A percentile compares a stretch with the other conserved stretches of the same genome.
These are phyloP conservation scores for Tinamus major DNA, from an alignment of 2,797 vertebrate species.

Conservation along the genomic window DNA sequence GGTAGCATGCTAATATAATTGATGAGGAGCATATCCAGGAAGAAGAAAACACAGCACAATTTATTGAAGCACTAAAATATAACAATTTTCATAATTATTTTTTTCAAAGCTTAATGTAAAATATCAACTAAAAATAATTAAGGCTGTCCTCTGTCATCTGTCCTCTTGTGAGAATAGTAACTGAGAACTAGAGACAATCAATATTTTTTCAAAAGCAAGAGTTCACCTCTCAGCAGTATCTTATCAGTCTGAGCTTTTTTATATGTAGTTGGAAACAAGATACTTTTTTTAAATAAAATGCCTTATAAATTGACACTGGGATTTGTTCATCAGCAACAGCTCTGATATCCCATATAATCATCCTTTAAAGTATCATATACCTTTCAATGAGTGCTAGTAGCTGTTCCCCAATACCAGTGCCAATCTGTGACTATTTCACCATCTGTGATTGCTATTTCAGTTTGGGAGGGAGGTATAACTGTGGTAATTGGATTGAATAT, in stretches of 20 bases:
- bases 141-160: background rate
- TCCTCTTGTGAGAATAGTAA: background rate
- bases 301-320: background rate
- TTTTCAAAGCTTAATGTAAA: background rate
- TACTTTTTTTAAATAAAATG: background rate
- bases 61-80: background rate
- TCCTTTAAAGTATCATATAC: background rate
- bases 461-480: background rate
- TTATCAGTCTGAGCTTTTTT: background rate
- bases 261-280: background rate
- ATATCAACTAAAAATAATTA: background rate
- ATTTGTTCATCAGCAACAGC: background rate
- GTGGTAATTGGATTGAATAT: constrained; percentile 17
- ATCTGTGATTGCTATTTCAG: constrained; percentile 46
- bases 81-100: background rate
- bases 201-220: background rate
- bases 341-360: background rate
- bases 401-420: background rate
- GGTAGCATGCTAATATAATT: background rate
- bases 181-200: background rate
- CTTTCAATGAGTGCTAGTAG: constrained; percentile 52
- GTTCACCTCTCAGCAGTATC: background rate
- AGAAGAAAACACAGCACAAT: background rate
- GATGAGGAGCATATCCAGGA: background rate
- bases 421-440: constrained; percentile 48